phyloP scores from a whole-genome alignment of 2,888 invertebrate species.

The Meteorus cinctellus region DNA sequence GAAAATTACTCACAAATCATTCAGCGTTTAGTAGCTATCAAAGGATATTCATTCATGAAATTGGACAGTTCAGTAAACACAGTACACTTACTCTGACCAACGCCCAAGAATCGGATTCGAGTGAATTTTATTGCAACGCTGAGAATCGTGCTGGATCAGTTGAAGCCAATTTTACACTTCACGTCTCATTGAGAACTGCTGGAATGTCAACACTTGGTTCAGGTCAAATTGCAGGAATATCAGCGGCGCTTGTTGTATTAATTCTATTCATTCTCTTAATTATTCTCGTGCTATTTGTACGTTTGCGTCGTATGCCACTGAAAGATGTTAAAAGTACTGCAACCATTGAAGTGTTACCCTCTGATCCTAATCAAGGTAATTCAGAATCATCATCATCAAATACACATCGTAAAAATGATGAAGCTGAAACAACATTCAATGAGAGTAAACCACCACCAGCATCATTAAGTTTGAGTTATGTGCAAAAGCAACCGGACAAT shows the following conservation, averaged over 20 bases:
- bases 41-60: conserved; percentile 84
- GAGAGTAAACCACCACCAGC: conserved; percentile 62
- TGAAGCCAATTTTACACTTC: conserved; percentile 91
- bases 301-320: conserved; percentile 83
- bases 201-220: conserved; percentile 88
- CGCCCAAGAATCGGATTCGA: conserved; percentile 87
- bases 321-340: conserved; percentile 86
- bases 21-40: conserved; percentile 87
- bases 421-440: conserved; percentile 65
- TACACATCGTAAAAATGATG: conserved; percentile 67
- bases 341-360: conserved; percentile 53
- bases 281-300: conserved; percentile 83
- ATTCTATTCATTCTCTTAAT: conserved; percentile 84
- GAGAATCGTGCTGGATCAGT: conserved; percentile 92
- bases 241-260: conserved; percentile 86
- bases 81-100: conserved; percentile 86
- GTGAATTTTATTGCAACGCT: conserved; percentile 91
- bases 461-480: conserved; percentile 66
- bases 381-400: conserved; percentile 72
- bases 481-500: conserved; percentile 61
- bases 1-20: conserved; percentile 84
- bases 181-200: conserved; percentile 84
- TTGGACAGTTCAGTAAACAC: conserved; percentile 84
- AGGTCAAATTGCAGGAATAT: conserved; percentile 89
- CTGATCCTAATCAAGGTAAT: conserved; percentile 37